These are phyloP conservation scores for Phrynocephalus guinanensis DNA, from an alignment of 2,797 vertebrate species.

Conservation along the genomic window DNA sequence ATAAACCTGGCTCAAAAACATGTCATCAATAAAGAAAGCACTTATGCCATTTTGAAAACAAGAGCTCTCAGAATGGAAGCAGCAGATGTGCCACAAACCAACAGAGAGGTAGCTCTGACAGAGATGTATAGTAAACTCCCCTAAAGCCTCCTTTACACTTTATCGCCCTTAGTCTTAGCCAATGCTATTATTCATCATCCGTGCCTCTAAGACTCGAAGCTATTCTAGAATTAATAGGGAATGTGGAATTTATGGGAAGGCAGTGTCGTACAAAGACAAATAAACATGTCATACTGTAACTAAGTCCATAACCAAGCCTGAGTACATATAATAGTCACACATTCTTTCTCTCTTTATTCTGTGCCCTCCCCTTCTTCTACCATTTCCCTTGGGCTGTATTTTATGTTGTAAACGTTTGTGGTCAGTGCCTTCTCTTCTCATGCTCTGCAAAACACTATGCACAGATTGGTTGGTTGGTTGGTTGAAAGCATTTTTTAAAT, in stretches of 20 bases:
- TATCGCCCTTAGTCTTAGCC: slow-evolving; percentile 11
- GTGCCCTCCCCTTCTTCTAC: neutral
- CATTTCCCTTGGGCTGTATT: neutral
- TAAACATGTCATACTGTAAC: neutral
- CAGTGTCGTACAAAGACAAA: neutral
- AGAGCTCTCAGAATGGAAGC: neutral
- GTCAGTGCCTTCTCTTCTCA: neutral
- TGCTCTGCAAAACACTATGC: neutral
- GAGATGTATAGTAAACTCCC: neutral
- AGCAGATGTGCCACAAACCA: neutral
- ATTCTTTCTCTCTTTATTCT: neutral
- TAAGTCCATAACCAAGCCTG: neutral
- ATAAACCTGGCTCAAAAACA: neutral
- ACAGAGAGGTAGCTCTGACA: neutral
- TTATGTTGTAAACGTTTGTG: neutral
- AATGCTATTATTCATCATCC: slow-evolving; percentile 40
- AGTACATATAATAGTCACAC: neutral
- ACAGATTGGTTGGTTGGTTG: neutral
- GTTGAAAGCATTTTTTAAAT: neutral
- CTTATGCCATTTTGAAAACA: neutral
- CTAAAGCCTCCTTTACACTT: slow-evolving; percentile 21
- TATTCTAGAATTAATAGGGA: slow-evolving; percentile 43
- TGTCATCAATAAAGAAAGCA: slow-evolving; percentile 12
- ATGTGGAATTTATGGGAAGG: slow-evolving; percentile 46
- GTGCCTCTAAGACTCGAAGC: slow-evolving; percentile 33